Base-by-base conservation (phyloP, 2,113 vertebrate genomes). In the Siniperca knerii region DNA sequence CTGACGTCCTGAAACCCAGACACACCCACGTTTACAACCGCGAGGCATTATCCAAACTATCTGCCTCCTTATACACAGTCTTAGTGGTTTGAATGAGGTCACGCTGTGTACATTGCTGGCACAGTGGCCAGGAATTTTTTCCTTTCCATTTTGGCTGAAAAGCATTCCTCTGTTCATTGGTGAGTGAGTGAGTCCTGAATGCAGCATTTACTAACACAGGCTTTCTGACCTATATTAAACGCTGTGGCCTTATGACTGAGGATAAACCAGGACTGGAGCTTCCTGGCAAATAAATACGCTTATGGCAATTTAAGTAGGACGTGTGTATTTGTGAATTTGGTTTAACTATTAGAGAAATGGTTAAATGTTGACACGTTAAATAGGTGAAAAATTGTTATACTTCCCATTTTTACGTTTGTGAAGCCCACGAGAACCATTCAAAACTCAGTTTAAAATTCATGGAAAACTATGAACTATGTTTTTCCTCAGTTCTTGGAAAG, bases 21-120 rank as follows among this genome's bases (percentile, higher is more conserved):
- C 80, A 88, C 83, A 44, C 77, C 86, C 75, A 1, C 85, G 78
- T 87, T 89, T 90, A 81, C 73, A 58, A 70, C 4, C 3, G 1
- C 58, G 42, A 83, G 33, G 10, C 50, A 4, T 77, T 75, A 75
- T 73, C 35, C 58, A 67, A 61, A 52, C 72, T 62, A 15, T 62
- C 50, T 35, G 50, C n/a, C 58, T 79, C 44, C 75, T 62, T 21
- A 15, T 60, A 61, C 55, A 16, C 21, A 60, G 62, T 61, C 35
- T 8, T 64, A 65, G 62, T 67, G 88, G 62, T 75, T 84, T 46
- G 29, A 89, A 87, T 64, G 81, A 74, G 88, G 82, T 86, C 60
- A 46, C 2, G 40, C 69, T 80, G 84, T 87, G 76, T 86, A 40
- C 81, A 82, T 73, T 89, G 68, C 86, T 93, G 88, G 88, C 87